Conservation (phyloP, 1,140 invertebrate species). For the Hesperophylax magnus region DNA sequence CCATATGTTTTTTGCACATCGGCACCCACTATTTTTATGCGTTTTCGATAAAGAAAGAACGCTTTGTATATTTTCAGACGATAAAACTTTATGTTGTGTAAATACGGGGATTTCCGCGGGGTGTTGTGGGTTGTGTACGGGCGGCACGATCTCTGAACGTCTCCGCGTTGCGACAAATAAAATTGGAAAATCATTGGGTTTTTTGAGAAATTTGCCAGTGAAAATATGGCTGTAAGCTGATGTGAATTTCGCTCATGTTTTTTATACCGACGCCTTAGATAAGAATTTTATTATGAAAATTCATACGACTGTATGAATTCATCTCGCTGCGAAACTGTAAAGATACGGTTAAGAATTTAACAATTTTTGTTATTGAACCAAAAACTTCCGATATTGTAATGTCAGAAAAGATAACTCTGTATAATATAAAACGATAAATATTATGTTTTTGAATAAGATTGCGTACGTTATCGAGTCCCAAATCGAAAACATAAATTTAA, state of each 20-base stretch:
- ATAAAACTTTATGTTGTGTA: slow-evolving; percentile 36
- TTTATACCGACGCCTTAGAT: not conserved
- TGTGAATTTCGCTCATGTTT: not conserved
- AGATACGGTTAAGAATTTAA: not conserved
- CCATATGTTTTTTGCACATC: slow-evolving; percentile 1
- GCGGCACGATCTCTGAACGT: slow-evolving; percentile 6
- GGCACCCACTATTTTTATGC: slow-evolving; percentile 24
- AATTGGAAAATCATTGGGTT: slow-evolving; percentile 13
- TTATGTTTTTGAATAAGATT: too few species aligned
- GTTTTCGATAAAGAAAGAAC: slow-evolving; percentile 37
- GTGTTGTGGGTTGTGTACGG: not conserved
- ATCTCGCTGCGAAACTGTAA: not conserved
- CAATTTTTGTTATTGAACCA: not conserved
- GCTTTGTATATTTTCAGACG: slow-evolving; percentile 30
- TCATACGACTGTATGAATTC: not conserved
- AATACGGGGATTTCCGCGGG: slow-evolving; percentile 4
- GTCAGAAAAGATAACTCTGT: too few species aligned
- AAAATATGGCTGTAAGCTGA: not conserved
- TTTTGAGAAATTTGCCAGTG: not conserved
- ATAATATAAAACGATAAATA: too few species aligned
- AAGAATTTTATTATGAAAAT: slow-evolving; percentile 4
- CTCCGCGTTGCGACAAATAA: slow-evolving; percentile 11
- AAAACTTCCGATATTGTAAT: too few species aligned
- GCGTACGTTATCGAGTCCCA: too few species aligned
- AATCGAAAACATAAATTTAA: too few species aligned